phyloP scores from a whole-genome alignment of 2,888 invertebrate species.

The Drosophila mimica region DNA sequence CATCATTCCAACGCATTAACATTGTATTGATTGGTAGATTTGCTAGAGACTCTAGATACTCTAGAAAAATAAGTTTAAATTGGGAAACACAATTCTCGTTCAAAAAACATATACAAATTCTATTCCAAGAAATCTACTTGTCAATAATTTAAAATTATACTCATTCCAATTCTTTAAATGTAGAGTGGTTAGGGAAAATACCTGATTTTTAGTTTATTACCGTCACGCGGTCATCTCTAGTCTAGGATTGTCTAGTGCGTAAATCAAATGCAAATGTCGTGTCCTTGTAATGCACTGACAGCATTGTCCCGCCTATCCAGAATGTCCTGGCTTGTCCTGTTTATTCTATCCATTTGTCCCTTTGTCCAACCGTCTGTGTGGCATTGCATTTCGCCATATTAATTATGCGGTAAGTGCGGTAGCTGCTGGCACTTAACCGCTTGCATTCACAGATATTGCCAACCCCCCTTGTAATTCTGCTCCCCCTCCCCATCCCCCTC shows the following conservation, averaged over 20 bases:
- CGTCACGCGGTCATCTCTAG: conserved; percentile 37
- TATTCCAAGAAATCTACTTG: background rate
- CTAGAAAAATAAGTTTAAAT: too few relatives aligned
- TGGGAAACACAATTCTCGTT: background rate
- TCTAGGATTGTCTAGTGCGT: conserved; percentile 58
- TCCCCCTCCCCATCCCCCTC: background rate
- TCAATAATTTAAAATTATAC: background rate
- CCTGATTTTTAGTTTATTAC: too few relatives aligned
- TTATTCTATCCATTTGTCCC: conserved; percentile 34
- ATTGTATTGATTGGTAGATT: too few relatives aligned
- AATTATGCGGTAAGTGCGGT: conserved; percentile 71
- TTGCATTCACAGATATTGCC: conserved; percentile 30
- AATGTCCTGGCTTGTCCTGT: conserved; percentile 33
- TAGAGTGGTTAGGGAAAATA: too few relatives aligned
- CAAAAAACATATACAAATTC: background rate
- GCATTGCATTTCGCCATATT: conserved; percentile 73
- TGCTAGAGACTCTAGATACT: too few relatives aligned
- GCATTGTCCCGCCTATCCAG: conserved; percentile 48
- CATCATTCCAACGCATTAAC: too few relatives aligned
- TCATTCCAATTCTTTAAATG: too few relatives aligned
- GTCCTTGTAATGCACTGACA: conserved; percentile 72
- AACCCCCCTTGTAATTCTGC: background rate
- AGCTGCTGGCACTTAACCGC: conserved; percentile 61
- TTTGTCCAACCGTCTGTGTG: conserved; percentile 18
- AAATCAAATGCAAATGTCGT: conserved; percentile 78